Evolutionary conservation across 2,113 vertebrate species (phyloP).

Genomic region (Canis aureus): DNA sequence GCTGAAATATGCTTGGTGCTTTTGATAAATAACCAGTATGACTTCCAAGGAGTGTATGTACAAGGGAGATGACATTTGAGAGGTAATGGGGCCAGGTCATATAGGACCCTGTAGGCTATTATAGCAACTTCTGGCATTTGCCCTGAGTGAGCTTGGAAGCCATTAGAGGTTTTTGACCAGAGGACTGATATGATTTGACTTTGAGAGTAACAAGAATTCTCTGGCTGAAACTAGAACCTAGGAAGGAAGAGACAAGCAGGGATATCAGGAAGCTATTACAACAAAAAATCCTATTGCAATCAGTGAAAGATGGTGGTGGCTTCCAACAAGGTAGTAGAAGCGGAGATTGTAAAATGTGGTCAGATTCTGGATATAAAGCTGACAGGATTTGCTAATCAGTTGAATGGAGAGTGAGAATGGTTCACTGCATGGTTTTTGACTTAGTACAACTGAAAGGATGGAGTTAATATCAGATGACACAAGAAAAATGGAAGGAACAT

Average conservation of each 20-base stretch:
- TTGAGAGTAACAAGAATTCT: constrained; percentile 28
- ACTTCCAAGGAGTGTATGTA: background rate
- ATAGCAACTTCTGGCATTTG: background rate
- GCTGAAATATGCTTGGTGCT: background rate
- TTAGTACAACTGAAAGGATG: background rate
- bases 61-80: background rate
- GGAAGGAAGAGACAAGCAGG: background rate
- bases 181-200: constrained; percentile 24
- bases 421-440: background rate
- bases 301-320: background rate
- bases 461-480: background rate
- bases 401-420: background rate
- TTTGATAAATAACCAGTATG: background rate
- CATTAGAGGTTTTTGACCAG: background rate
- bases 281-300: background rate
- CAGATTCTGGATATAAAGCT: background rate
- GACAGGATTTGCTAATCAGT: background rate
- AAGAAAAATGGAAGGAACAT: constrained; percentile 2
- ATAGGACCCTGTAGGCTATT: background rate
- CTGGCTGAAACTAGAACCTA: constrained; percentile 36
- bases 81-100: background rate
- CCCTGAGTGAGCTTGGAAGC: background rate
- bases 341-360: constrained; percentile 2
- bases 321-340: background rate
- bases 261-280: background rate